phyloP scores from a whole-genome alignment of 64 coral and sea anemone species.

The Cladopsammia gracilis region DNA sequence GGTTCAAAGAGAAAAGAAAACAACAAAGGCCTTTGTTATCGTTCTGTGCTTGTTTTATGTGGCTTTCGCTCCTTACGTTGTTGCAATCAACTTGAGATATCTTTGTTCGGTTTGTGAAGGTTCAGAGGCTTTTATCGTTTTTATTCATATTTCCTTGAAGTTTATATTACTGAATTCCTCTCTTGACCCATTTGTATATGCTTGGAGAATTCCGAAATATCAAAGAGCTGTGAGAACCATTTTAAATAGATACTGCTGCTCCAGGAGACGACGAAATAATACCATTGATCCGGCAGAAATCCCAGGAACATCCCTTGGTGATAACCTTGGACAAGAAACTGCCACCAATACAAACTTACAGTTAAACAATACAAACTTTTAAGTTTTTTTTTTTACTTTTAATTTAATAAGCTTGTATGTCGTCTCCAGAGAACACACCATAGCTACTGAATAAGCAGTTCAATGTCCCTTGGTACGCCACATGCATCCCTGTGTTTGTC shows the following conservation, averaged over 20 bases:
- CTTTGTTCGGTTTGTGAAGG: neutral
- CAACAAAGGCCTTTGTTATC: conserved; percentile 1
- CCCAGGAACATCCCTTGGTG: neutral
- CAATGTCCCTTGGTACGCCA: conserved; percentile 5
- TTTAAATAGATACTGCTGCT: neutral
- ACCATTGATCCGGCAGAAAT: neutral
- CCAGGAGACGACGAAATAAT: neutral
- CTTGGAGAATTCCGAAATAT: conserved; percentile 18
- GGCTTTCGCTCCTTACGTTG: neutral
- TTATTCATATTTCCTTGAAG: neutral
- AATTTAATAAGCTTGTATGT: no score
- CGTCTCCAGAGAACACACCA: no score
- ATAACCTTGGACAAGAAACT: neutral
- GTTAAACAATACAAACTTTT: no score
- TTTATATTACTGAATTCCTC: neutral
- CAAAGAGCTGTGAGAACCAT: neutral
- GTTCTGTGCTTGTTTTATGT: conserved; percentile 19
- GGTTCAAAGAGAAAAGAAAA: neutral
- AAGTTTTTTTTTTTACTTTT: no score
- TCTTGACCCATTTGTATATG: conserved; percentile 17
- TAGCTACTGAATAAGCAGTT: neutral
- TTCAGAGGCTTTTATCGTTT: neutral
- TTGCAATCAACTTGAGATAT: neutral
- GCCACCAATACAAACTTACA: neutral
- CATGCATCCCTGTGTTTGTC: conserved; percentile 41